A percentile compares a stretch with the other conserved stretches of the same genome.
Evolutionary conservation across 2,888 invertebrate species (phyloP).

Genomic region (Choreutis nemorana): DNA sequence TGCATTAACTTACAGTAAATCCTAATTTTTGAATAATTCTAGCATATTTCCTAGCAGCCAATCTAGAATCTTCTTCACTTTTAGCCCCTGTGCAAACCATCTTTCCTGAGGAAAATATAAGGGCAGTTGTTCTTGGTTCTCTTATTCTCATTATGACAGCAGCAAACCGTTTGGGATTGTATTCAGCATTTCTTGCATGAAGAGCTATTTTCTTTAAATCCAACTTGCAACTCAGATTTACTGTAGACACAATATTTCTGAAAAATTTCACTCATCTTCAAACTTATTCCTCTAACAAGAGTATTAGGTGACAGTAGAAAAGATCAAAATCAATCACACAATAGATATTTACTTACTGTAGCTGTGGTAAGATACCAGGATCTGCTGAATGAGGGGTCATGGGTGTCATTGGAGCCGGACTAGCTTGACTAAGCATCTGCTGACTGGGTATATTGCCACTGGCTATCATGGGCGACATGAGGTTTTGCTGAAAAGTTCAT

Average conservation of each 20-base stretch:
- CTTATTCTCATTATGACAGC: constrained; percentile 97
- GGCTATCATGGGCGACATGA: constrained; percentile 84
- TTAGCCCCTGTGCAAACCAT: constrained; percentile 87
- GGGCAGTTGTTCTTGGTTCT: constrained; percentile 84
- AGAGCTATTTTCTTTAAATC: constrained; percentile 97
- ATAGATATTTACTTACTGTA: constrained; percentile 74
- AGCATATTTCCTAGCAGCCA: constrained; percentile 85
- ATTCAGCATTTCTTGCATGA: constrained; percentile 98
- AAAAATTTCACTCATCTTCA: too few species aligned
- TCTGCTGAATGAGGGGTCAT: constrained; percentile 94
- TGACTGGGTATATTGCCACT: constrained; percentile 64
- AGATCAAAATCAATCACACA: too few species aligned
- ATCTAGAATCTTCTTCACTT: constrained; percentile 79
- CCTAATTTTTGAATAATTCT: constrained; percentile 86
- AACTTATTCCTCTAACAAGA: too few species aligned
- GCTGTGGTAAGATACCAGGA: constrained; percentile 91
- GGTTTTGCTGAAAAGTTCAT: constrained; percentile 71
- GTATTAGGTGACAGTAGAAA: too few species aligned
- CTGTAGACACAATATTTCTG: constrained; percentile 98
- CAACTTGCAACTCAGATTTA: constrained; percentile 93
- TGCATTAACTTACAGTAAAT: constrained; percentile 76
- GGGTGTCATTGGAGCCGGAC: constrained; percentile 85
- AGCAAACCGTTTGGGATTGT: constrained; percentile 98
- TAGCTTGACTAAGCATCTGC: constrained; percentile 69
- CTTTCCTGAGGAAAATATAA: constrained; percentile 84